Base-by-base conservation (phyloP, 2,888 invertebrate genomes). In the Kryphioiulus occultus region DNA sequence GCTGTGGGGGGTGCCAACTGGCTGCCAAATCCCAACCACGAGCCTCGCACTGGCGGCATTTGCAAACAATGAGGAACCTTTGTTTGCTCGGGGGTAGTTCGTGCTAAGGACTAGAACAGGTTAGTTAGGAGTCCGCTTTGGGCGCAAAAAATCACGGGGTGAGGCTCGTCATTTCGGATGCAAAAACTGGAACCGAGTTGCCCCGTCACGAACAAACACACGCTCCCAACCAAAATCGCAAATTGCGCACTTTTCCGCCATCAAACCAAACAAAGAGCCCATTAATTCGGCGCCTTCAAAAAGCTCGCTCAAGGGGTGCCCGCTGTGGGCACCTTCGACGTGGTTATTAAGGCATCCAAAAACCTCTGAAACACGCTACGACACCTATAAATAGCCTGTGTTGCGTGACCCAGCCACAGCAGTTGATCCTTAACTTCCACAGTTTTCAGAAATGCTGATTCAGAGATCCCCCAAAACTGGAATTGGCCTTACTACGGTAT, bases 271-370 rank as follows among this genome's bases (percentile, higher is more conserved):
- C 68, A 68, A 68, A 68, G 68, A 4, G 12, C 7, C 22, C 68
- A 68, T 68, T 68, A 68, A 68, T 68, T 68, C 68, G 68, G 68
- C n/a, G 68, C 68, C 68, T 68, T 68, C 68, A 68, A 68, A 68
- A 68, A 68, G 53, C n/a, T 68, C 68, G 26, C 26, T 22, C n/a
- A n/a, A 59, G 53, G 53, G 53, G n/a, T 59, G 53, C 17, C 68
- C 26, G 26, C 26, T 7, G 68, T 9, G 68, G 68, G 26, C 26
- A 68, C 68, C 68, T 26, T n/a, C 47, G 12, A 47, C 12, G 4
- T 15, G 47, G 47, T 47, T 47, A 47, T 47, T 47, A 47, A 59
- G 1, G 59, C 19, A 59, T 15, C 59, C 68, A 22, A n/a, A 59
- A n/a, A n/a, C n/a, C n/a, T n/a, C n/a, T n/a, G n/a, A n/a, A 19